Evolutionary conservation across 2,797 vertebrate species (phyloP).

Genomic region (Pristis pectinata): DNA sequence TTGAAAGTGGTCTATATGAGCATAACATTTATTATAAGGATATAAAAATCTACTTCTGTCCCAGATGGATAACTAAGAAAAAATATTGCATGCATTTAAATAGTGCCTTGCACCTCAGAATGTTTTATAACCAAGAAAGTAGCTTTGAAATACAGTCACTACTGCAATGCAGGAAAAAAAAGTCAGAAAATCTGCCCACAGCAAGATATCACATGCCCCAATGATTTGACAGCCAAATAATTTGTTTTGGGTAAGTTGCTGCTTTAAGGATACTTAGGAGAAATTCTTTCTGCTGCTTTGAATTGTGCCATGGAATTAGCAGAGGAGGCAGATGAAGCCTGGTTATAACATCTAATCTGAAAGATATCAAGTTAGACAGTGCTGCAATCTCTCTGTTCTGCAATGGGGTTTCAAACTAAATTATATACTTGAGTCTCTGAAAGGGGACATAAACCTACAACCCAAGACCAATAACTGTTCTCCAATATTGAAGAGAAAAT

Average conservation of each 20-base stretch:
- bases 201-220: background rate
- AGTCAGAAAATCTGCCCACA: background rate
- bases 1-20: background rate
- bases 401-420: background rate
- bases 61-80: no score
- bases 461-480: background rate
- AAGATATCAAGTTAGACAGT: background rate
- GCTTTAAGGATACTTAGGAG: background rate
- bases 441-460: background rate
- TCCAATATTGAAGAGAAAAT: background rate
- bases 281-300: no score
- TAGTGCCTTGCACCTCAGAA: background rate
- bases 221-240: background rate
- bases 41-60: slow-evolving; percentile 15
- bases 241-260: background rate
- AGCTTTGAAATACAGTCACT: background rate
- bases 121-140: background rate
- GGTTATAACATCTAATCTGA: no score
- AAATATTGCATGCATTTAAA: background rate
- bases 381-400: background rate
- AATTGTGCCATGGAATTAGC: no score
- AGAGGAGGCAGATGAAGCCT: background rate
- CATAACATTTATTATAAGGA: background rate
- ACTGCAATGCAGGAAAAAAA: background rate
- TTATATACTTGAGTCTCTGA: background rate